These are phyloP conservation scores for Notoglanidium macrostoma DNA, from an alignment of 2,797 vertebrate genomes.

Conservation along the genomic window DNA sequence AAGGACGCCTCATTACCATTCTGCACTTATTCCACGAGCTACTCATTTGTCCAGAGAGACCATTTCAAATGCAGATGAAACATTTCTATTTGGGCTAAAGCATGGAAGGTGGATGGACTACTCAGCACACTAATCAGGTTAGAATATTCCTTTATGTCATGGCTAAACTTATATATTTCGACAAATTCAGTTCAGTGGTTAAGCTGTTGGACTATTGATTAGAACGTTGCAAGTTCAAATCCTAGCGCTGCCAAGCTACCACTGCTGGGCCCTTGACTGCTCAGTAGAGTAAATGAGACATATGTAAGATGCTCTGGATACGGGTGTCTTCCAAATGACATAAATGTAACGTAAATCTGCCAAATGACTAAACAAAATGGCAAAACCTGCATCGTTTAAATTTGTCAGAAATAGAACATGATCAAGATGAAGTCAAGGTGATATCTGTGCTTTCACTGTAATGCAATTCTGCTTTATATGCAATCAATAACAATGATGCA, in stretches of 20 bases:
- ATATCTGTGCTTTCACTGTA: background rate
- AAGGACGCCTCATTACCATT: constrained; percentile 81
- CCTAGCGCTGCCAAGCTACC: no score
- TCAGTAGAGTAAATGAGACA: no score
- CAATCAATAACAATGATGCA: background rate
- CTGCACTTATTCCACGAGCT: constrained; percentile 66
- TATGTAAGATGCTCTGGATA: no score
- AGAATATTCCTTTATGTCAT: constrained; percentile 43
- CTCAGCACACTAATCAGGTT: constrained; percentile 56
- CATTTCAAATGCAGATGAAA: constrained; percentile 73
- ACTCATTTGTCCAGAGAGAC: constrained; percentile 75
- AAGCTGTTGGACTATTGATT: no score
- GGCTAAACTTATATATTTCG: constrained; percentile 47
- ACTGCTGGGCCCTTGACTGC: no score
- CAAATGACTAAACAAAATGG: background rate
- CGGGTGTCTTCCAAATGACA: no score
- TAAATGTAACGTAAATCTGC: no score
- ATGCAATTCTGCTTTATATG: background rate
- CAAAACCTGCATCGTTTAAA: background rate
- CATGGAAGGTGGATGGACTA: constrained; percentile 60
- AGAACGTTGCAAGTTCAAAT: no score
- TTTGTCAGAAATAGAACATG: background rate
- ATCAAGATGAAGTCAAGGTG: background rate
- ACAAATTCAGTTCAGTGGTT: constrained; percentile 29
- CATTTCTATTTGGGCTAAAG: constrained; percentile 71